Base-by-base conservation (phyloP, 2,797 vertebrate species). In the Numenius phaeopus region DNA sequence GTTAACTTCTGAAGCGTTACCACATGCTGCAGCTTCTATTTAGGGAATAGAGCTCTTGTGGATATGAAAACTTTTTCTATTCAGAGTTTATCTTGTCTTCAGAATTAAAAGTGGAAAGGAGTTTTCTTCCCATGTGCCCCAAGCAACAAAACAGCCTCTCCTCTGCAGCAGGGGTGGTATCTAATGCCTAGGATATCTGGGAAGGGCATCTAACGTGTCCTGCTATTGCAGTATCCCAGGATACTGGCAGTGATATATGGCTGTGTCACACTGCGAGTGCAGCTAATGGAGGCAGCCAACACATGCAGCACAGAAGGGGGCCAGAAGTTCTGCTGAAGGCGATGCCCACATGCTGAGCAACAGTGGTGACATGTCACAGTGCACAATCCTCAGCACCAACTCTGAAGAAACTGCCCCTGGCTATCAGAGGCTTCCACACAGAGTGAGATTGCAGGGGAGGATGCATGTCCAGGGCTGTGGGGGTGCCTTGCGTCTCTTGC, bases 231-330 rank as follows among this genome's bases (percentile, higher is more conserved):
- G 13, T 21, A 20, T 23, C 27, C 2, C 7, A 29, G 23, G 13
- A 34, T 40, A 8, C 13, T 44, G 67, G 3, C 24, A 32, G 0
- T 9, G 7, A 4, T 26, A 5, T 22, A 17, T 1, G 4, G 23
- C 23, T 49, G 19, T 89, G 49, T 9, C 15, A 3, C 5, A 7
- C 40, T 18, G 1, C 4, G 9, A 6, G 3, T 22, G 42, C 71
- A 49, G 37, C 40, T 64, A 16, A 22, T 4, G 3, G 47, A 70
- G 57, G 52, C 20, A 59, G 39, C 14, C 29, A 66, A 7, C 10
- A 14, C 12, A 23, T 1, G 4, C 20, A 14, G 34, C 16, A 17
- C 55, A 49, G 72, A 46, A 37, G 3, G 39, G 8, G 8, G 8
- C 1, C 34, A 73, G 85, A 18, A 89, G 14, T 8, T 73, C 40